Conservation (phyloP, 1,140 invertebrate genomes). For the Drosophila guanche region DNA sequence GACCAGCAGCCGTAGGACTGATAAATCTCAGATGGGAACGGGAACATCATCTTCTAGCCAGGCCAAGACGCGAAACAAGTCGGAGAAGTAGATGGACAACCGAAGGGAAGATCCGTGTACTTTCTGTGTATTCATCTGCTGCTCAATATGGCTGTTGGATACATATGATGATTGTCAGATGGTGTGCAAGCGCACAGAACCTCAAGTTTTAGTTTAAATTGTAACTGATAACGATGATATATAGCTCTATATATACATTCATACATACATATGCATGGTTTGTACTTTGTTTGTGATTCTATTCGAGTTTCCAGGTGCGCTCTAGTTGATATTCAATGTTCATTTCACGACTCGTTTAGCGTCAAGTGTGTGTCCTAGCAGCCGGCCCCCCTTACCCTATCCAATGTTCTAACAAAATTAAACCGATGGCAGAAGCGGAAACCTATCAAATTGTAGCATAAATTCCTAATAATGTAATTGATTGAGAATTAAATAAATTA, state of each 20-base stretch:
- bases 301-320: constrained; percentile 48
- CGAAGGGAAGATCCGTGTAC: too few relatives aligned
- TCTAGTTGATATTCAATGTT: constrained; percentile 43
- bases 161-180: too few relatives aligned
- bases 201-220: constrained; percentile 78
- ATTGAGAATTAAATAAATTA: constrained; percentile 44
- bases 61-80: constrained; percentile 70
- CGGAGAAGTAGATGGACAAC: constrained; percentile 58
- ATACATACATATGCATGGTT: constrained; percentile 29
- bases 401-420: constrained; percentile 47
- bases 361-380: constrained; percentile 53
- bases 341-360: constrained; percentile 56
- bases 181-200: constrained; percentile 24
- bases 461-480: constrained; percentile 55
- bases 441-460: constrained; percentile 59
- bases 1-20: constrained; percentile 83
- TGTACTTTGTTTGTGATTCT: constrained; percentile 73
- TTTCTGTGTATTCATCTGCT: too few relatives aligned
- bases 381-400: constrained; percentile 38
- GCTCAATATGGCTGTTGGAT: too few relatives aligned
- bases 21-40: constrained; percentile 47
- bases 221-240: constrained; percentile 53
- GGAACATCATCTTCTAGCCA: constrained; percentile 37
- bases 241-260: constrained; percentile 24
- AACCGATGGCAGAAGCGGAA: constrained; percentile 15